phyloP scores from a whole-genome alignment of 37 sponge, comb jelly and placozoan species.

The Corticium candelabrum region DNA sequence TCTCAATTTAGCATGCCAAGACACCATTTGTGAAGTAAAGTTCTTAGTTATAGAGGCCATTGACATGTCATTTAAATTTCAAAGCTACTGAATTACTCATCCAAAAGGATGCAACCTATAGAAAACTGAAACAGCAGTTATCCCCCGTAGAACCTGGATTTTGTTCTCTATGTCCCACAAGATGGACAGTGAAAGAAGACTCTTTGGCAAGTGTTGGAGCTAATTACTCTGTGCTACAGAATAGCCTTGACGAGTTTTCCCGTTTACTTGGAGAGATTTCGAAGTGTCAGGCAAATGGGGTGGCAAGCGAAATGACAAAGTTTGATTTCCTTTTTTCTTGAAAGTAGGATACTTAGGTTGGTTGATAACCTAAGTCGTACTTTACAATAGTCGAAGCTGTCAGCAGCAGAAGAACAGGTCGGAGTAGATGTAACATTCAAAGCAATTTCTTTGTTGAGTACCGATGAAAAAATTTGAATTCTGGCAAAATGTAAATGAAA shows the following conservation, averaged over 20 bases:
- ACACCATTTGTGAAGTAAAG: not conserved
- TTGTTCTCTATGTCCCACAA: not conserved
- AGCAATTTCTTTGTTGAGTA: not conserved
- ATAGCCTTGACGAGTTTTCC: not conserved
- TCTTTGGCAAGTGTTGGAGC: not conserved
- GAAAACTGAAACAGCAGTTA: not conserved
- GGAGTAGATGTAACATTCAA: not conserved
- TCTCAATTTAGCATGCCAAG: not conserved
- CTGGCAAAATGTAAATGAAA: constrained; percentile 29
- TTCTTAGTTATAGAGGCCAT: not conserved
- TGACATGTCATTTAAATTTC: not conserved
- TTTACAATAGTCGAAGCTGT: not conserved
- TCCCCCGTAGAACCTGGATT: not conserved
- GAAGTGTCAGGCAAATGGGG: not conserved
- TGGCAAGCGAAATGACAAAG: not conserved
- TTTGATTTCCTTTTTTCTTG: not conserved
- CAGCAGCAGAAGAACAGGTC: not conserved
- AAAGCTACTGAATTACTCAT: not conserved
- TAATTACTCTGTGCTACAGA: not conserved
- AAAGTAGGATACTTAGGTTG: not conserved
- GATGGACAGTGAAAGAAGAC: not conserved
- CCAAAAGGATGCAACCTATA: not conserved
- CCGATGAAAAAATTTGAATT: constrained; percentile 9
- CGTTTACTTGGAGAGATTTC: not conserved
- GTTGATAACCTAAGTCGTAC: not conserved